phyloP scores from a whole-genome alignment of 2,797 vertebrate genomes.

The Gallinago solitaria region DNA sequence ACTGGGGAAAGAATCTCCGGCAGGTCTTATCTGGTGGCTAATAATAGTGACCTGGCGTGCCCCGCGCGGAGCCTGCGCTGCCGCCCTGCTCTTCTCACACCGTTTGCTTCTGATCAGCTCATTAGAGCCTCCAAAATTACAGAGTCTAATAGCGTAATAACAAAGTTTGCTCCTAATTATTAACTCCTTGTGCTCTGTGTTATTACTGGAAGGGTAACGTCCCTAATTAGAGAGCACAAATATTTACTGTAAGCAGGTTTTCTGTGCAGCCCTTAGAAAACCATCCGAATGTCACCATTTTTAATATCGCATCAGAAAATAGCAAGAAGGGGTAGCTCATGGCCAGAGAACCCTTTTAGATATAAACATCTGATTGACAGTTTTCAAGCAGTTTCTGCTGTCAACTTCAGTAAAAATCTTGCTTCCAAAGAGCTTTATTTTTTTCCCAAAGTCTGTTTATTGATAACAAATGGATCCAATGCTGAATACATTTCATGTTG shows the following conservation, averaged over 20 bases:
- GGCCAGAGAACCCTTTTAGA: neutral
- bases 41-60: constrained; percentile 74
- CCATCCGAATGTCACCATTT: neutral
- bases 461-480: neutral
- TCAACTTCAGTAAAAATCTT: neutral
- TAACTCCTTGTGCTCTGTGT: neutral
- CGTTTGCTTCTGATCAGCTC: constrained; percentile 37
- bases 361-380: neutral
- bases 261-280: neutral
- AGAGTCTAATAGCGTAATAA: constrained; percentile 13
- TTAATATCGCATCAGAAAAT: neutral
- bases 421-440: neutral
- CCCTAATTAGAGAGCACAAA: constrained; percentile 5
- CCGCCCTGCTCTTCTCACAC: constrained; percentile 35
- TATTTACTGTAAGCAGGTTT: constrained; percentile 26
- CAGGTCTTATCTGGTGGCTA: constrained; percentile 78
- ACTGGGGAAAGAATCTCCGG: constrained; percentile 77
- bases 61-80: neutral
- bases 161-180: neutral
- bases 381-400: neutral
- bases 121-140: constrained; percentile 46
- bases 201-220: neutral
- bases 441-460: neutral
- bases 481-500: neutral
- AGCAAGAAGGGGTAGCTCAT: neutral